Base-by-base conservation (phyloP, 2,797 vertebrate species). In the Xenentodon cancila region DNA sequence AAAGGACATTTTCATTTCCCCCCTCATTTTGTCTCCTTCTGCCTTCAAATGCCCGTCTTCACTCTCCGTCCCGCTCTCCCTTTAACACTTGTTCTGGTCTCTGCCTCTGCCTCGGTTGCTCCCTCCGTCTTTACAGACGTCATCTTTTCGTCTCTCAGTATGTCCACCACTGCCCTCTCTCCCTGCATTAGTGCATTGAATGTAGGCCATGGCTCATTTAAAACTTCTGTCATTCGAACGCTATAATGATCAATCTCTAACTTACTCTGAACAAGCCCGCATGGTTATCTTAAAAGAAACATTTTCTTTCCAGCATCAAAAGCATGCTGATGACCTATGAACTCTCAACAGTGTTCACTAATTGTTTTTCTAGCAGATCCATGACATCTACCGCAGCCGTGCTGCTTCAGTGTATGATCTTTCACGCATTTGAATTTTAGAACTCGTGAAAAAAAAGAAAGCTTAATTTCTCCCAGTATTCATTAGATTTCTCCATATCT, bases 1-100 rank as follows among this genome's bases (percentile, higher is more conserved):
- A 69, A 79, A 90, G 86, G 84, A 86, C 84, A 82, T 89, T 87
- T 86, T 84, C 81, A 85, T 88, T 88, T 88, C 85, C 79, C 70
- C 67, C 53, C 80, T 79, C 73, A 69, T 68, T 79, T 79, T 70
- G 72, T 79, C 77, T 85, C 68, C 51, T 52, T 47, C 52, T 73
- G 45, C 70, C 70, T 62, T 54, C 57, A 22, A 61, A 44, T 11
- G 59, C 56, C 59, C 76, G 58, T 71, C 61, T 65, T 72, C 80
- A 62, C 57, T 82, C 78, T 73, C 67, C 19, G 57, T 66, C 68
- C 53, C 68, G 52, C 40, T 53, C 72, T 71, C 67, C 67, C 73
- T 32, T 62, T 21, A 62, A 71, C 71, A 58, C 74, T 80, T 44
- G 62, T 75, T 77, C 80, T 76, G 57, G 79, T 79, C 66, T 77